Base-by-base conservation (phyloP, 2,888 invertebrate genomes). In the Platycnemis pennipes region DNA sequence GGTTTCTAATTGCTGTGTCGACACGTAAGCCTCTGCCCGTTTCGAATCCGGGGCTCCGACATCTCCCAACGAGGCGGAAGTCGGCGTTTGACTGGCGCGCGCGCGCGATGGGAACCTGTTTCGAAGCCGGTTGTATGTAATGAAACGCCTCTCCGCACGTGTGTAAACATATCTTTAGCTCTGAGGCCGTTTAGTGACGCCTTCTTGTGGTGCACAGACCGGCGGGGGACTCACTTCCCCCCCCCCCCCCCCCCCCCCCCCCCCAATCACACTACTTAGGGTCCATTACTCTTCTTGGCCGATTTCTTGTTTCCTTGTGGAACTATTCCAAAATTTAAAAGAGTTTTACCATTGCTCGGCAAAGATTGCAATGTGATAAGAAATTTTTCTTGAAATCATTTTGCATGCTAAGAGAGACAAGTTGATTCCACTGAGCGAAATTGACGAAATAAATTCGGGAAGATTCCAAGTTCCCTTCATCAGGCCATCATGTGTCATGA, bases 111-210 rank as follows among this genome's bases (percentile, higher is more conserved):
- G 56, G 89, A 53, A 89, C 89, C 89, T 89, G 89, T 89, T 88
- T 37, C 37, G 37, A 26, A 26, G 89, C 53, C 56, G 89, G 56
- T 88, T 44, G 88, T 89, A 56, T 44, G 88, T 89, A 56, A 89
- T 89, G 89, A 42, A 56, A 42, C 89, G 37, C 37, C 26, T 88
- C 49, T 53, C 56, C 42, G 42, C 42, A 63, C 53, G 89, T 19
- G 53, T 89, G 89, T 89, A 89, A 77, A 77, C 77, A 77, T 89
- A 89, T 89, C 46, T 56, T 89, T 89, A 89, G 56, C 89, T 89
- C 63, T 89, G 56, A 56, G 89, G 89, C 63, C 56, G 49, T 77
- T 77, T 89, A 31, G 31, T 49, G 89, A 89, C 53, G 89, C 89
- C 89, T 89, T 53, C 56, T 89, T 13, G 56, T n/a, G n/a, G n/a